These are phyloP conservation scores for Furcifer pardalis DNA, from an alignment of 2,797 vertebrate species.

Conservation along the genomic window DNA sequence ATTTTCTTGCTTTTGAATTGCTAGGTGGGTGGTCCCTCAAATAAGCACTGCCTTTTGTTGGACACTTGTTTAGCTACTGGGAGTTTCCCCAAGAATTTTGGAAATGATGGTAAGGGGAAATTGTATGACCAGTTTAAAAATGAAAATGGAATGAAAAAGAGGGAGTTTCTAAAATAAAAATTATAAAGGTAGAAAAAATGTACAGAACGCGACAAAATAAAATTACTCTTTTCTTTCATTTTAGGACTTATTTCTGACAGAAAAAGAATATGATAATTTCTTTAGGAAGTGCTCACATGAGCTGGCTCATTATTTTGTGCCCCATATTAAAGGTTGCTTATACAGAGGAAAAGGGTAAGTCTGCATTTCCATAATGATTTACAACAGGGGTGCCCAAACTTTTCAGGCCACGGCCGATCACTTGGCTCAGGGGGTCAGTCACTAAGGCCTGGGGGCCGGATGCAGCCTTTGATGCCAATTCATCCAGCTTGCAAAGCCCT, in stretches of 20 bases:
- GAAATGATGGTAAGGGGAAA: neutral
- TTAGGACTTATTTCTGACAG: slow-evolving; percentile 18
- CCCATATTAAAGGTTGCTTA: slow-evolving; percentile 23
- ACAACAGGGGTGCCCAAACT: too few relatives aligned
- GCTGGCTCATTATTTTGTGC: slow-evolving; percentile 33
- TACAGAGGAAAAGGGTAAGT: slow-evolving; percentile 45
- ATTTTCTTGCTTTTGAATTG: too few relatives aligned
- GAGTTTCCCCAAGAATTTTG: neutral
- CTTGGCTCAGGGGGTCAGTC: too few relatives aligned
- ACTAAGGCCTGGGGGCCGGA: too few relatives aligned
- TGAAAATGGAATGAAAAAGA: too few relatives aligned
- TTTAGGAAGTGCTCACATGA: neutral
- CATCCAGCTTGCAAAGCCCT: too few relatives aligned
- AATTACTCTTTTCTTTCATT: neutral
- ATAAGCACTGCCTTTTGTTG: neutral
- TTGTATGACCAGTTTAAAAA: neutral
- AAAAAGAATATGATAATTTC: slow-evolving; percentile 42
- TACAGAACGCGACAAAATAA: neutral
- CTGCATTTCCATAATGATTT: neutral
- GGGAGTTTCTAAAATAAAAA: neutral
- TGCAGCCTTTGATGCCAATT: too few relatives aligned
- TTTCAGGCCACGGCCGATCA: too few relatives aligned
- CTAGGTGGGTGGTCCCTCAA: neutral
- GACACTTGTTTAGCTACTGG: neutral
- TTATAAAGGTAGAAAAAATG: neutral